Percentiles rank a stretch among this genome's conserved stretches.
These are phyloP conservation scores for Acrobasis consociella DNA, from an alignment of 2,888 invertebrate species.

Conservation along the genomic window DNA sequence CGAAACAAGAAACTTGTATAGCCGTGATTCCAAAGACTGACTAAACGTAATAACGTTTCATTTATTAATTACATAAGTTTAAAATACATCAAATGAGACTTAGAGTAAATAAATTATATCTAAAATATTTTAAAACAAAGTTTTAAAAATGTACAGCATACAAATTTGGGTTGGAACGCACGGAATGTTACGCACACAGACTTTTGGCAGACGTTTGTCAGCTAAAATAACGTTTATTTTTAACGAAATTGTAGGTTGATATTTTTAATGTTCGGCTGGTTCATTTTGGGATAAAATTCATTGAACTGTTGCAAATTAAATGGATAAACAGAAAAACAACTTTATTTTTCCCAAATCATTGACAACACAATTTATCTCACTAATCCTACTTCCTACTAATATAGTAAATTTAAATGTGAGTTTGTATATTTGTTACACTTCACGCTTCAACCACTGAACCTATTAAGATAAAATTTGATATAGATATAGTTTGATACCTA, in stretches of 20 bases:
- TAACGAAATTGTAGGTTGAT: constrained; percentile 5
- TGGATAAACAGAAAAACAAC: not conserved
- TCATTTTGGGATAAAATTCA: not conserved
- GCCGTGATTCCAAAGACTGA: no score
- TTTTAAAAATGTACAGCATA: constrained; percentile 1
- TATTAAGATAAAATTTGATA: no score
- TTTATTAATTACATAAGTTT: no score
- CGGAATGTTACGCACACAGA: not conserved
- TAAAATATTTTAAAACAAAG: not conserved
- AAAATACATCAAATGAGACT: no score
- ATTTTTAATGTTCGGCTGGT: not conserved
- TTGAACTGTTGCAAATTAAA: not conserved
- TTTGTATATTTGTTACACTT: no score
- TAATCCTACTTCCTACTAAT: no score
- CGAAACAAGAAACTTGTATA: no score
- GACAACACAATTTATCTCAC: not conserved
- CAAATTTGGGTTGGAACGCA: not conserved
- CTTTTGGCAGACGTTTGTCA: constrained; percentile 9
- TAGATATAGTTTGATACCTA: no score
- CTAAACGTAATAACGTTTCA: no score
- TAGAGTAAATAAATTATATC: no score
- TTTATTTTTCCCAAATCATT: not conserved
- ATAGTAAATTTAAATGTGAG: no score
- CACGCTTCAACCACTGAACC: no score
- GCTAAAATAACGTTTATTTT: constrained; percentile 5